Percentiles rank a stretch among this genome's conserved stretches.
phyloP scores from a whole-genome alignment of 2,797 vertebrate genomes.

The Bradypus variegatus region DNA sequence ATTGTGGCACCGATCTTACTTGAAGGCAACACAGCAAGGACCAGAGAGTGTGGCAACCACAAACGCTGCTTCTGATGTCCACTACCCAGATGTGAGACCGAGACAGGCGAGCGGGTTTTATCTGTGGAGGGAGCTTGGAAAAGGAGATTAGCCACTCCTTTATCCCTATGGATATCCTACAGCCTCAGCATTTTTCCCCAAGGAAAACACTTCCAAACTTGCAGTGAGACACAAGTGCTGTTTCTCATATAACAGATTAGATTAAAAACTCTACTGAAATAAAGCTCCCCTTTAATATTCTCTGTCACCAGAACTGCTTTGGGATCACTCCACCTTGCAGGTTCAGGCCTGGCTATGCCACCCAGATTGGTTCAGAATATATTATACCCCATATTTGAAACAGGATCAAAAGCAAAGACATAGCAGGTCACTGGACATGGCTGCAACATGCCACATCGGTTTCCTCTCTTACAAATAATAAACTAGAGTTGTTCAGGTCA shows the following conservation, averaged over 20 bases:
- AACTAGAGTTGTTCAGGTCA: neutral
- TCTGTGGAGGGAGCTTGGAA: neutral
- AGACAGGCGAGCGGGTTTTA: accelerated
- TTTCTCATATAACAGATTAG: neutral
- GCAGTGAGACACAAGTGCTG: neutral
- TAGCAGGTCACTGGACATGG: neutral
- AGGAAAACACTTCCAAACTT: neutral
- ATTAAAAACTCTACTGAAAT: neutral
- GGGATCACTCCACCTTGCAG: too few relatives aligned
- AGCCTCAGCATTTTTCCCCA: neutral
- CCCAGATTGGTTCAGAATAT: neutral
- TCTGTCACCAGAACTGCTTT: neutral
- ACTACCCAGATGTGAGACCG: neutral
- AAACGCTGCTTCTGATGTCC: accelerated
- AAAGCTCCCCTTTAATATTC: neutral
- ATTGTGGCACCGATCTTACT: neutral
- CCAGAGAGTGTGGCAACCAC: neutral
- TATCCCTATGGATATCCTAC: too few relatives aligned
- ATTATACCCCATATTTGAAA: neutral
- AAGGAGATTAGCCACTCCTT: neutral
- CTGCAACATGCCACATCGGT: accelerated
- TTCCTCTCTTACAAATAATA: neutral
- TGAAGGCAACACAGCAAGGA: neutral
- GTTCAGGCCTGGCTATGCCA: neutral
- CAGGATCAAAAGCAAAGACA: neutral